phyloP scores from a whole-genome alignment of 2,888 invertebrate species.

The Meteorus cinctellus region DNA sequence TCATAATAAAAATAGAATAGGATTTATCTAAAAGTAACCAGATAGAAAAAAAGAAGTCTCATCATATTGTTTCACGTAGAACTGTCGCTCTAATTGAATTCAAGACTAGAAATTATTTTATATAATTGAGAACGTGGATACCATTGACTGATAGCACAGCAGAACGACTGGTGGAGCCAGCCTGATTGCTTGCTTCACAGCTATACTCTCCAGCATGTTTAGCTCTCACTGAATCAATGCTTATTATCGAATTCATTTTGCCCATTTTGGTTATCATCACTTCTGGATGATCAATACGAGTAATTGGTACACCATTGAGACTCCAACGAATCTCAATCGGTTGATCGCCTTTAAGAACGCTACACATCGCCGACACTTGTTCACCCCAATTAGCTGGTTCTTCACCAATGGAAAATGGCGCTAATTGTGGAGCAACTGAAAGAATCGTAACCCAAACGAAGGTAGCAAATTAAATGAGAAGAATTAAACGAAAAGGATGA shows the following conservation, averaged over 20 bases:
- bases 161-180: conserved; percentile 73
- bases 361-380: conserved; percentile 83
- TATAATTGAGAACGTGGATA: conserved; percentile 56
- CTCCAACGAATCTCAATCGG: conserved; percentile 85
- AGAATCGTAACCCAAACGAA: conserved; percentile 37
- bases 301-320: conserved; percentile 67
- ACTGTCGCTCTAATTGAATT: not conserved
- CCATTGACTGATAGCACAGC: conserved; percentile 74
- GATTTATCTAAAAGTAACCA: conserved; percentile 8
- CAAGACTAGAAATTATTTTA: not conserved
- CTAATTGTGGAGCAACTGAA: conserved; percentile 81
- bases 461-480: conserved; percentile 4
- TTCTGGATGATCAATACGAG: conserved; percentile 61
- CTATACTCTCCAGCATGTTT: conserved; percentile 74
- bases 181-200: conserved; percentile 74
- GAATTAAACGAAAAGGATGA: conserved; percentile 18
- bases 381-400: conserved; percentile 86
- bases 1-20: not conserved
- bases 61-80: conserved; percentile 17
- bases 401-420: conserved; percentile 80
- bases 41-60: conserved; percentile 24
- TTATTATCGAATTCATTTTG: conserved; percentile 70
- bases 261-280: conserved; percentile 66
- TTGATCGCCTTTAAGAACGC: conserved; percentile 85
- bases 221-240: conserved; percentile 73